Evolutionary conservation across 1,140 invertebrate genomes (phyloP), one percentile per base, ranked within the genome.

Genomic region (Drosophila virilis): DNA sequence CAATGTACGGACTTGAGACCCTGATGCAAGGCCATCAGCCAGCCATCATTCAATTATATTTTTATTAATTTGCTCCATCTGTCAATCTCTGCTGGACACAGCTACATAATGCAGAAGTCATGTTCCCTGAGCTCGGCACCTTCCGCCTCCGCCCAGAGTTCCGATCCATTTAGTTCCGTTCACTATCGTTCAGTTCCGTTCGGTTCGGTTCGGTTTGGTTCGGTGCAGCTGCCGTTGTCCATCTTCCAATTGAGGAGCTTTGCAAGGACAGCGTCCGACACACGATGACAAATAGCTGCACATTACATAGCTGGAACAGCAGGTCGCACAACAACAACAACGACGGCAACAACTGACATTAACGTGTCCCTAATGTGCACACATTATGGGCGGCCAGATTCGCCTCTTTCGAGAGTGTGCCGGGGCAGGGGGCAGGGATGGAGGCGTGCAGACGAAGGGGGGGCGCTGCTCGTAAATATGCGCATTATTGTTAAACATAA

Each of bases 401-500:
- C 22, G 22, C 22, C 22, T 28, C 22, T 5, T 28, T 28, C 2
- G 0, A 28, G 22, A 28, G 22, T 22, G 22, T 22, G 22, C 22
- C 22, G 2, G 22, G 2, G 22, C 22, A 22, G 22, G 22, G 22
- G 22, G n/a, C n/a, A n/a, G n/a, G n/a, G 4, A 5, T 28, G 5
- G 22, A 28, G 22, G 22, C 22, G 22, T 28, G 22, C 22, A 28
- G 22, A 3, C 22, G 22, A 0, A 28, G 5, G 15, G 52, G 10
- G 52, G 40, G 38, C 4, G 13, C 6, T 42, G 13, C 22, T 59
- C 72, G 38, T 70, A 67, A 77, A 78, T 75, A 71, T 75, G 50
- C 72, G 51, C 82, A 79, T 86, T 88, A 86, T 86, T 78, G 79
- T 88, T 80, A 80, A 83, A 80, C 83, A 88, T 88, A 89, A 89